A percentile compares a stretch with the other conserved stretches of the same genome.
Evolutionary conservation across 2,113 vertebrate species (phyloP).

Genomic region (Laticauda colubrina): DNA sequence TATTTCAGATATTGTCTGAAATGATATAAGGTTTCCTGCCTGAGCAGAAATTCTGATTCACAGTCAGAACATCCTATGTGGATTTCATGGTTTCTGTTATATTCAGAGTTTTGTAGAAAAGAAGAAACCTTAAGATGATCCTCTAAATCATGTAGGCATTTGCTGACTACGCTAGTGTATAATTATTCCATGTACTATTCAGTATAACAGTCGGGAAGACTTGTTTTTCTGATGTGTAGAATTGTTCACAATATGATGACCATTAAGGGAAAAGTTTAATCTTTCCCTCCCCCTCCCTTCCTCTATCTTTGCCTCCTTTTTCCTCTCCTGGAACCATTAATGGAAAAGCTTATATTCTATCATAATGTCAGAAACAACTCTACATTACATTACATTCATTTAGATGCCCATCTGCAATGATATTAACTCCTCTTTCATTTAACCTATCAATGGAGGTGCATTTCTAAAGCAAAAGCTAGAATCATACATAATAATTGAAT

Average conservation of each 20-base stretch:
- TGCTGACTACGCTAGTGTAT: conserved; percentile 28
- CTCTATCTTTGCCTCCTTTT: neutral
- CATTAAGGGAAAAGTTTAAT: conserved; percentile 19
- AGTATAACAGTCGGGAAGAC: conserved; percentile 26
- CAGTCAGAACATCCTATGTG: neutral
- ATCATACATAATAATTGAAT: neutral
- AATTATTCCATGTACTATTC: conserved; percentile 24
- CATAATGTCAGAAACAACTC: conserved; percentile 23
- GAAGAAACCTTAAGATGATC: conserved; percentile 11
- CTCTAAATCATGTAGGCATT: conserved; percentile 25
- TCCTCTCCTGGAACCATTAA: neutral
- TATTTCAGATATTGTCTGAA: no score
- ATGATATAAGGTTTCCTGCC: neutral
- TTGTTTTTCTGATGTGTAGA: conserved; percentile 34
- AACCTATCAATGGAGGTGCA: conserved; percentile 23
- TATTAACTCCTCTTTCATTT: neutral
- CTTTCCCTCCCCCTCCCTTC: neutral
- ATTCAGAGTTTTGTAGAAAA: conserved; percentile 21
- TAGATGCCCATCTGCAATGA: conserved; percentile 24
- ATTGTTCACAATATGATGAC: conserved; percentile 16
- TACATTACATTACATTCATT: conserved; percentile 20
- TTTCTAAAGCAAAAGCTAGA: conserved; percentile 22
- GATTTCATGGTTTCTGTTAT: neutral
- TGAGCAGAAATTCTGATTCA: neutral
- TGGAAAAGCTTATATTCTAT: conserved; percentile 27